Evolutionary conservation across 2,113 vertebrate genomes (phyloP).

Genomic region (Mesembrinibis cayennensis): DNA sequence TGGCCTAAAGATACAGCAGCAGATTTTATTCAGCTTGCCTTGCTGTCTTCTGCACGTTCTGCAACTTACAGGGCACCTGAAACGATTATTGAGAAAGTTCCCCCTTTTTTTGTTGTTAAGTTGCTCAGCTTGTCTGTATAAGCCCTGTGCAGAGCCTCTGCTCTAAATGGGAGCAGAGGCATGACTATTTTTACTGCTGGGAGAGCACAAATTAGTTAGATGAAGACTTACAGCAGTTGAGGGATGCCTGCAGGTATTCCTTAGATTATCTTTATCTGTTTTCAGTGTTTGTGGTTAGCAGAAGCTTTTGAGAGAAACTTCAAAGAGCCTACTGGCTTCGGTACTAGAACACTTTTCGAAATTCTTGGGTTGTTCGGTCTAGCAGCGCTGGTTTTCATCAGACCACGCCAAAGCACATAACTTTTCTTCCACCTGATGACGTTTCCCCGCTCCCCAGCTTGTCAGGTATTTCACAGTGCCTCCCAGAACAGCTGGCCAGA

Average conservation of each 20-base stretch:
- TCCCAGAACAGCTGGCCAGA: not conserved
- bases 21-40: too few species aligned
- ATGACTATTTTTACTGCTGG: not conserved
- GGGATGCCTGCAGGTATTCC: not conserved
- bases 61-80: not conserved
- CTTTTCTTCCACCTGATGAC: not conserved
- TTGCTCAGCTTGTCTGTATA: not conserved
- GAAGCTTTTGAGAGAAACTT: not conserved
- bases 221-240: rapidly evolving
- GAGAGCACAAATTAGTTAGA: not conserved
- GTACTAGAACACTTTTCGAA: not conserved
- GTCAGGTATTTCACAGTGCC: not conserved
- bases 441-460: rapidly evolving
- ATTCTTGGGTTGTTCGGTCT: not conserved
- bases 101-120: rapidly evolving
- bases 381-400: not conserved
- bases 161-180: not conserved
- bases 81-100: rapidly evolving
- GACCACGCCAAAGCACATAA: not conserved
- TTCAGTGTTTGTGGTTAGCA: not conserved
- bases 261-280: not conserved
- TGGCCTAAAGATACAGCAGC: not conserved
- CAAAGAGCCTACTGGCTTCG: not conserved
- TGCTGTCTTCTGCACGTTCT: not conserved
- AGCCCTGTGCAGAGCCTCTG: too few species aligned